Evolutionary conservation across 2,113 vertebrate species (phyloP).

Genomic region (Eptatretus burgeri): DNA sequence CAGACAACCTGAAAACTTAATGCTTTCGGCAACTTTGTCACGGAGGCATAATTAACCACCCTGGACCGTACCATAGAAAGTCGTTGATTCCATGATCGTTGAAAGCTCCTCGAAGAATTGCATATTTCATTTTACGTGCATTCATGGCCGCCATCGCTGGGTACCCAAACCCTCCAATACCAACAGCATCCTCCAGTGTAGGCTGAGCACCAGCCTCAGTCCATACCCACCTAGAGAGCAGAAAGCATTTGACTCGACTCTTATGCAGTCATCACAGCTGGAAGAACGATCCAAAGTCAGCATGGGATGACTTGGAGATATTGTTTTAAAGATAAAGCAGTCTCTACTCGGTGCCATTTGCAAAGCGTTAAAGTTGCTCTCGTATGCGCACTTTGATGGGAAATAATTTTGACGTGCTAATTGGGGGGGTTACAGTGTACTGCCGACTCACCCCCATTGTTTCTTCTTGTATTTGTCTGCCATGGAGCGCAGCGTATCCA

Average conservation of each 20-base stretch:
- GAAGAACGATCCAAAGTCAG: no score
- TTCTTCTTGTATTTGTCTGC: conserved; percentile 96
- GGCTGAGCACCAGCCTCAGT: conserved; percentile 57
- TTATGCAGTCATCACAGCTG: no score
- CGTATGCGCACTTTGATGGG: no score
- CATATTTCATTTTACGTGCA: conserved; percentile 76
- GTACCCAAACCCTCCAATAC: conserved; percentile 84
- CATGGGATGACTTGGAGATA: no score
- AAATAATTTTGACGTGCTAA: no score
- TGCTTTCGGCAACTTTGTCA: no score
- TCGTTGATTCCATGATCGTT: conserved; percentile 48
- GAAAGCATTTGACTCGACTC: not conserved
- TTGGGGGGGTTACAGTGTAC: no score
- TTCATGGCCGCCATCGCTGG: conserved; percentile 88
- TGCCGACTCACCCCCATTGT: conserved; percentile 61
- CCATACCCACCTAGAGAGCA: conserved; percentile 36
- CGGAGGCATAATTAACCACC: no score
- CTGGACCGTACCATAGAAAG: conserved; percentile 25
- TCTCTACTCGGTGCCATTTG: no score
- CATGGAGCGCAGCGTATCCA: conserved; percentile 60
- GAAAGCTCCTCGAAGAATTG: conserved; percentile 67
- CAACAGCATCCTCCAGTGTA: conserved; percentile 47
- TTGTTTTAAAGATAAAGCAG: no score
- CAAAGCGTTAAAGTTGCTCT: no score
- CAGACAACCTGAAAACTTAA: no score